A percentile compares a stretch with the other conserved stretches of the same genome.
phyloP scores from a whole-genome alignment of 2,797 vertebrate species.

The Chelon auratus region DNA sequence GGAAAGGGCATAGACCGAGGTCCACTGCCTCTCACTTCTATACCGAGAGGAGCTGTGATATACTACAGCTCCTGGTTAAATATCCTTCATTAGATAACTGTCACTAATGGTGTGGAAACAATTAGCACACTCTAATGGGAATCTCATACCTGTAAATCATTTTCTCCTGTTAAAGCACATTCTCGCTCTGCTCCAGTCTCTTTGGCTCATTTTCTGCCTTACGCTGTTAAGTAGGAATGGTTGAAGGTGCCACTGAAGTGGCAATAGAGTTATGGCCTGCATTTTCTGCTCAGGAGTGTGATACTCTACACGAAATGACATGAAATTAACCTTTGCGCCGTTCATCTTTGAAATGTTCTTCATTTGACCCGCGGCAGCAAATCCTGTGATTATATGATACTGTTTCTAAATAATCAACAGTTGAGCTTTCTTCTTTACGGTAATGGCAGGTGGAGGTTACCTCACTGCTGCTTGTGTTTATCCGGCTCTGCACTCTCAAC shows the following conservation, averaged over 20 bases:
- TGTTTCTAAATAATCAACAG: conserved; percentile 44
- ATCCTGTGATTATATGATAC: conserved; percentile 36
- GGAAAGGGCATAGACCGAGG: conserved; percentile 63
- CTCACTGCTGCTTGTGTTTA: conserved; percentile 19
- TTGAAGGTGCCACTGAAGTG: conserved; percentile 72
- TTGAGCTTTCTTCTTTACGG: conserved; percentile 27
- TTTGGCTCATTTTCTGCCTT: conserved; percentile 78
- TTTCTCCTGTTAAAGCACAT: conserved; percentile 82
- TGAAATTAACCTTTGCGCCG: conserved; percentile 63
- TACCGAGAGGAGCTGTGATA: conserved; percentile 75
- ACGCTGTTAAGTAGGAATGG: conserved; percentile 73
- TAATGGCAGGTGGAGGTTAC: conserved; percentile 44
- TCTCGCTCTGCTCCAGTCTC: conserved; percentile 78
- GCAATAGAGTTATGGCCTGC: conserved; percentile 72
- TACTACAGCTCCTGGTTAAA: conserved; percentile 82
- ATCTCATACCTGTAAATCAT: conserved; percentile 90
- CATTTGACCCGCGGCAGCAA: conserved; percentile 49
- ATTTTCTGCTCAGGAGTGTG: conserved; percentile 63
- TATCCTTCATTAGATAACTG: conserved; percentile 89
- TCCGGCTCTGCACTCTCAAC: not conserved
- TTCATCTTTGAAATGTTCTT: conserved; percentile 59
- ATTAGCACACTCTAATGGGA: conserved; percentile 88
- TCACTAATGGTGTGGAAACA: conserved; percentile 90
- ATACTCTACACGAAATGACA: conserved; percentile 57
- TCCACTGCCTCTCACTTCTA: conserved; percentile 65